Base-by-base conservation (phyloP, 2,113 vertebrate genomes). In the Irena cyanogastra region DNA sequence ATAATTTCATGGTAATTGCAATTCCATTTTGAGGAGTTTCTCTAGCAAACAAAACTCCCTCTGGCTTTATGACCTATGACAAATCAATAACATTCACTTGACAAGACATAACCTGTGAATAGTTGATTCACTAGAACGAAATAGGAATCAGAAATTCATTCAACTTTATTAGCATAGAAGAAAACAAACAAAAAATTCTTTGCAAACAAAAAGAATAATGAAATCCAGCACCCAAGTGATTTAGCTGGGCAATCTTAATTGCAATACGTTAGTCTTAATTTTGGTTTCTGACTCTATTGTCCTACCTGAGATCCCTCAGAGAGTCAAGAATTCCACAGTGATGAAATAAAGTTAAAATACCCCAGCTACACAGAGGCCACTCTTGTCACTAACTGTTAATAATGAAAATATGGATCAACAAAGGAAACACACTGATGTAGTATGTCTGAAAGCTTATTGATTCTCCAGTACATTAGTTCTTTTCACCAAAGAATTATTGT, bases 361-460 rank as follows among this genome's bases (percentile, higher is more conserved):
- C 4, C 23, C 63, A 81, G 49, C 63, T 28, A 42, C 69, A 85
- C 35, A 77, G 65, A 84, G 63, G 75, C 54, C 82, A 95, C 94
- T 97, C 83, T 90, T 98, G 96, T 97, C 95, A 95, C 87, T 97
- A 96, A 84, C 92, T 92, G 94, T 93, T 97, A 95, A 95, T 95
- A 97, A 95, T 93, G 95, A 93, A 97, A 98, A 97, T 93, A 93
- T 66, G 68, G 92, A 94, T 95, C 93, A 93, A 93, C 94, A 95
- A 89, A 89, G 91, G 94, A 96, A 97, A 92, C 83, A 89, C 83
- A 91, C 68, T 97, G 94, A 97, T 95, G 87, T 94, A 96, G 70
- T 86, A 81, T 92, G 92, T 97, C 96, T 98, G 96, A 97, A 97
- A 98, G 95, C 93, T 61, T 98, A 97, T 97, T 94, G 97, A 97